phyloP scores from a whole-genome alignment of 2,888 invertebrate species.

The Trypoxylon attenuatum region DNA sequence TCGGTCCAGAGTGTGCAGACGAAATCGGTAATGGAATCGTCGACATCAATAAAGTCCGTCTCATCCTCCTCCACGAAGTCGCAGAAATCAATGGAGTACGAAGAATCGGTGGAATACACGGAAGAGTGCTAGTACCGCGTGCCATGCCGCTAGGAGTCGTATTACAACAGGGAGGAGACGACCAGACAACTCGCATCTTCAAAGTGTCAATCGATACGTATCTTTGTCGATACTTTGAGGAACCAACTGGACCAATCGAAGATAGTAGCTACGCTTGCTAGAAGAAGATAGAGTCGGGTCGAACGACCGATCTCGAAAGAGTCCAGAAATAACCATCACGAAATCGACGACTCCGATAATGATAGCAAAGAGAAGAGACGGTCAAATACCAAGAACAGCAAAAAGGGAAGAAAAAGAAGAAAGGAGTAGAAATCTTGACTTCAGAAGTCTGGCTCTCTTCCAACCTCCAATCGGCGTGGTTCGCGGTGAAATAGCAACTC shows the following conservation, averaged over 20 bases:
- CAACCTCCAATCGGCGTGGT: conserved; percentile 53
- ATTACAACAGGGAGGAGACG: conserved; percentile 14
- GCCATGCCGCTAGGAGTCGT: neutral
- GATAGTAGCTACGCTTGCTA: neutral
- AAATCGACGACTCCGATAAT: neutral
- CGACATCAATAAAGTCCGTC: conserved; percentile 74
- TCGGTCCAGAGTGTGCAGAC: conserved; percentile 76
- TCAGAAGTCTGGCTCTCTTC: conserved; percentile 43
- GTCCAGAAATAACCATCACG: conserved; percentile 39
- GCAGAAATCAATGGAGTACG: conserved; percentile 78
- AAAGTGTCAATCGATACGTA: too few species aligned
- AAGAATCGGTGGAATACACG: conserved; percentile 63
- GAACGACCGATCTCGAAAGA: conserved; percentile 19
- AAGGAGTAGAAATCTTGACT: conserved; percentile 27
- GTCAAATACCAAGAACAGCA: too few species aligned
- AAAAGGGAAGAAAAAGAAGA: conserved; percentile 18
- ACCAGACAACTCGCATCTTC: too few species aligned
- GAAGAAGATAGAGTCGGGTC: conserved; percentile 14
- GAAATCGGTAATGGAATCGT: conserved; percentile 70
- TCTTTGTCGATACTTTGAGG: neutral
- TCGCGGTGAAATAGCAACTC: conserved; percentile 37
- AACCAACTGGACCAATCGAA: neutral
- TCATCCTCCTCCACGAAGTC: conserved; percentile 79
- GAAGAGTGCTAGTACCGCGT: conserved; percentile 43
- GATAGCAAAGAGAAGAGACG: conserved; percentile 26